Base-by-base conservation (phyloP, 2,888 invertebrate species). In the Drosophila monieri region DNA sequence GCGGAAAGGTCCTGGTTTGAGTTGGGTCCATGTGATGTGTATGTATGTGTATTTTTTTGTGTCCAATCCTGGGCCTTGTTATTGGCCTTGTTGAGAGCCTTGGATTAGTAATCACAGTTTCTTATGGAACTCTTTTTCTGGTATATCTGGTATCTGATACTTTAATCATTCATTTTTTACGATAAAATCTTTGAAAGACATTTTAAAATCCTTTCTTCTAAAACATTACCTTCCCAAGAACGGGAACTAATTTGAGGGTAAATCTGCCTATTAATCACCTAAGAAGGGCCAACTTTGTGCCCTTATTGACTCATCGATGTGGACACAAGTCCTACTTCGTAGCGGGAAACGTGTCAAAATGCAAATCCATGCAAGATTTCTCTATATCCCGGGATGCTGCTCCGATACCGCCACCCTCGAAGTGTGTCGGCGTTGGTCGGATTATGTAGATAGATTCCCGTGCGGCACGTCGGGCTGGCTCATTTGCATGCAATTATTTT, bases 401-500 rank as follows among this genome's bases (percentile, higher is more conserved):
- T 21, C 65, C 49, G 27, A 21, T 43, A 9, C 41, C 18, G 15
- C 14, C 14, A 25, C n/a, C 25, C 37, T 10, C 9, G n/a, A 12
- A 18, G 18, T 41, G 30, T n/a, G 35, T 32, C 30, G 9, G 9
- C 32, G 37, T 32, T 23, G 9, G 8, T 32, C 6, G 52, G 62
- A 56, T 55, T 61, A 62, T 62, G 62, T 32, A 64, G 62, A 70
- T 32, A 64, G 62, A 70, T 70, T 69, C 53, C 15, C 54, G 47
- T 41, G 51, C 55, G 30, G 47, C 54, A 62, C 64, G 37, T 44
- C 66, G 57, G 55, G n/a, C n/a, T 57, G 49, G 73, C 78, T 80
- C 77, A 80, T 80, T 80, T 83, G 77, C 78, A 80, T 83, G 77
- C 77, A 83, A 80, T 83, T 80, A 80, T 80, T 77, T 77, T 71